Evolutionary conservation across 2,113 vertebrate genomes (phyloP).

Genomic region (Siniperca knerii): DNA sequence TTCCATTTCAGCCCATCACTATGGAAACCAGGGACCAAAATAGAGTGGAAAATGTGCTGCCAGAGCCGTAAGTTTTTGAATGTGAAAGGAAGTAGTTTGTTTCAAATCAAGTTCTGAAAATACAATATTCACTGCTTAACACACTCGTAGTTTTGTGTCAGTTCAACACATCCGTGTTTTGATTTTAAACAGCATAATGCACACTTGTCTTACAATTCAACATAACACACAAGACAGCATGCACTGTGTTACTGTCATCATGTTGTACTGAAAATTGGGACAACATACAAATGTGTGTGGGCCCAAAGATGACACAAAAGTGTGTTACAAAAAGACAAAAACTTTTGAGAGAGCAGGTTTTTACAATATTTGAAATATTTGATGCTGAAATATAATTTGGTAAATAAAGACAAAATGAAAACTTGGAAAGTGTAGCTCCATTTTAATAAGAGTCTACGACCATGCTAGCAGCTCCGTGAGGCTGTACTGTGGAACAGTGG

Average conservation of each 20-base stretch:
- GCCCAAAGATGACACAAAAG: neutral
- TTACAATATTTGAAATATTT: neutral
- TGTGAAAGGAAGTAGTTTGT: constrained; percentile 36
- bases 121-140: neutral
- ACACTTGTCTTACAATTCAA: neutral
- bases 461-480: neutral
- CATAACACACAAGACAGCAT: neutral
- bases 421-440: neutral
- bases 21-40: constrained; percentile 77
- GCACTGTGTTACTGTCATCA: neutral
- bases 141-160: neutral
- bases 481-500: neutral
- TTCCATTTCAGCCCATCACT: constrained; percentile 68
- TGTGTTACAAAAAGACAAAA: neutral
- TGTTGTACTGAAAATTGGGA: neutral
- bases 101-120: constrained; percentile 37
- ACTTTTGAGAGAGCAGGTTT: neutral
- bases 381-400: neutral
- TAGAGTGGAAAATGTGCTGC: constrained; percentile 58
- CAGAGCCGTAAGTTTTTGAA: constrained; percentile 25
- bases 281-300: neutral
- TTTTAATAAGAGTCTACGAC: neutral
- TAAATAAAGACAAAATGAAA: neutral
- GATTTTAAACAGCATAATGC: neutral
- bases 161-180: neutral